A percentile compares a stretch with the other conserved stretches of the same genome.
Conservation (phyloP, 2,888 invertebrate species). For the Scaptomyza cyrtandrae region DNA sequence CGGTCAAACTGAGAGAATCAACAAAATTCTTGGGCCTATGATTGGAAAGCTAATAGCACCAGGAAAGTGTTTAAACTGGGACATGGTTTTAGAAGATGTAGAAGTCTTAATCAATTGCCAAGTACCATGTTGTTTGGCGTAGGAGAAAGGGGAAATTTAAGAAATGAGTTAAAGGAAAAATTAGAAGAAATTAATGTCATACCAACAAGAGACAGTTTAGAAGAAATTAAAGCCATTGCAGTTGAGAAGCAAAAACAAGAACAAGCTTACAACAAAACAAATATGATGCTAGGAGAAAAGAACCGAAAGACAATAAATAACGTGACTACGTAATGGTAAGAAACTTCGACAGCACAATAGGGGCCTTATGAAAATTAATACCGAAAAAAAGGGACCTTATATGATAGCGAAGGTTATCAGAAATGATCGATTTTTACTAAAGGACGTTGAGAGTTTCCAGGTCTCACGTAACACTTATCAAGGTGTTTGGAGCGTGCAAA, state of each 20-base stretch:
- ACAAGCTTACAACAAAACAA: background rate
- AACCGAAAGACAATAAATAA: background rate
- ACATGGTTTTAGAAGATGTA: too few species aligned
- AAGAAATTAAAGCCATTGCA: background rate
- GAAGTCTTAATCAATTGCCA: too few species aligned
- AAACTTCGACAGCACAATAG: background rate
- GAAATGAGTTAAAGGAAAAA: too few species aligned
- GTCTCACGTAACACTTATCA: background rate
- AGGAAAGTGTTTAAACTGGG: too few species aligned
- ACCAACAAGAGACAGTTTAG: too few species aligned
- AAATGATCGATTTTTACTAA: constrained; percentile 4
- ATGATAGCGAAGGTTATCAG: background rate
- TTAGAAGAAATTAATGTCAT: too few species aligned
- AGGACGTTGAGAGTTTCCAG: background rate
- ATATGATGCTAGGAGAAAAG: background rate
- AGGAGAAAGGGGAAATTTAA: too few species aligned
- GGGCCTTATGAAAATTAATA: too few species aligned
- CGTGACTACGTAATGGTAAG: background rate
- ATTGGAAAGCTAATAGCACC: background rate
- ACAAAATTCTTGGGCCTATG: background rate
- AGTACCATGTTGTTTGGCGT: too few species aligned
- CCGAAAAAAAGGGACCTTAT: too few species aligned
- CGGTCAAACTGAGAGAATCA: background rate
- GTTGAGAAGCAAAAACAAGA: background rate
- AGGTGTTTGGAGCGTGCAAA: background rate